phyloP scores from a whole-genome alignment of 2,888 invertebrate species.

The Drosophila yooni region DNA sequence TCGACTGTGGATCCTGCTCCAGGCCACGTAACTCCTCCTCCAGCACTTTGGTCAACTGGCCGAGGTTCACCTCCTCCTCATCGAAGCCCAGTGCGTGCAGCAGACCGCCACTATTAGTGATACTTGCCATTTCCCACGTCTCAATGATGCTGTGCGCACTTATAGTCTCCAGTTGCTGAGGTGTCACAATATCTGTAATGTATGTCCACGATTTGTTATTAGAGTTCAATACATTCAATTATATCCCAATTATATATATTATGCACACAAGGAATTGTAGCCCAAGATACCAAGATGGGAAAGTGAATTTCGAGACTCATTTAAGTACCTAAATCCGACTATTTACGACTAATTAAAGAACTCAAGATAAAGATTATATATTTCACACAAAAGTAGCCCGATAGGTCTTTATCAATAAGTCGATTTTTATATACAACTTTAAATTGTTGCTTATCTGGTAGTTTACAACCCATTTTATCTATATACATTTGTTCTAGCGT shows the following conservation, averaged over 20 bases:
- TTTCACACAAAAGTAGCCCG: not conserved
- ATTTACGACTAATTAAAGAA: not conserved
- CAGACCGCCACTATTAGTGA: slow-evolving; percentile 88
- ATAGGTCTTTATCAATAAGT: not conserved
- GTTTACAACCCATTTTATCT: not conserved
- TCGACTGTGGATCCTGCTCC: slow-evolving; percentile 83
- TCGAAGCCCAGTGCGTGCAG: slow-evolving; percentile 89
- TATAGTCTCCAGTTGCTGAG: slow-evolving; percentile 82
- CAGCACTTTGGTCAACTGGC: slow-evolving; percentile 88
- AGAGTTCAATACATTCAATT: not conserved
- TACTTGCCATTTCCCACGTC: slow-evolving; percentile 90
- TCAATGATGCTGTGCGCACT: slow-evolving; percentile 87
- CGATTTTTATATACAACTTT: not conserved
- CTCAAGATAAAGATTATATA: not conserved
- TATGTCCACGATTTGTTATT: not conserved
- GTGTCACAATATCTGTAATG: slow-evolving; percentile 73
- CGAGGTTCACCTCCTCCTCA: slow-evolving; percentile 86
- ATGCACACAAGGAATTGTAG: slow-evolving; percentile 34
- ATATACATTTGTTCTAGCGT: not conserved
- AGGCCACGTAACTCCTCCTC: slow-evolving; percentile 88
- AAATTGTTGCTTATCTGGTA: not conserved
- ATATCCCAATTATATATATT: not conserved
- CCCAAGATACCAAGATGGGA: slow-evolving; percentile 64
- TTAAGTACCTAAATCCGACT: not conserved
- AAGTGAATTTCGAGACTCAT: slow-evolving; percentile 15